Percentiles rank a stretch among this genome's conserved stretches.
phyloP scores from a whole-genome alignment of 2,113 vertebrate species.

The Dicentrarchus labrax region DNA sequence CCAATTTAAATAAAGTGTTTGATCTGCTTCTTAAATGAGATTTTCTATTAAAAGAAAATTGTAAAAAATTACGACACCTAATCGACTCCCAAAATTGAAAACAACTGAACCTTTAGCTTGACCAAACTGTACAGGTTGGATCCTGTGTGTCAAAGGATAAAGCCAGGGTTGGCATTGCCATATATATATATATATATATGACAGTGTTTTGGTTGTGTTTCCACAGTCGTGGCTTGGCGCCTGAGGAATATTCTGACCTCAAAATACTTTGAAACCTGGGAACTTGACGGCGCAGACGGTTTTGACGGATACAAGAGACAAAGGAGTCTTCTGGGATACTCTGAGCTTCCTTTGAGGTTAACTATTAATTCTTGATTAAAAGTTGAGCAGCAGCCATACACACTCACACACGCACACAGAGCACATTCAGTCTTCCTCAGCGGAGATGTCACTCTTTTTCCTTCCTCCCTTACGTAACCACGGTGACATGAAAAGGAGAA shows the following conservation, averaged over 20 bases:
- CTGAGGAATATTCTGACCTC: background rate
- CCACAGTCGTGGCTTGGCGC: background rate
- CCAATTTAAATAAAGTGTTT: background rate
- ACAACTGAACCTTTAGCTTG: background rate
- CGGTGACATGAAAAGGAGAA: slow-evolving; percentile 61
- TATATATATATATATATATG: too few species aligned
- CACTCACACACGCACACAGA: background rate
- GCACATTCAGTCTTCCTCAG: slow-evolving; percentile 27
- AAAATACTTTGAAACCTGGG: background rate
- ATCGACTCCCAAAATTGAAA: background rate
- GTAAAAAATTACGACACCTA: background rate
- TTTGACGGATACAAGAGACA: slow-evolving; percentile 6
- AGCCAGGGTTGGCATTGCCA: background rate
- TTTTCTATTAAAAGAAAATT: background rate
- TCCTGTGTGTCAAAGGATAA: background rate
- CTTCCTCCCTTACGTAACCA: slow-evolving; percentile 67
- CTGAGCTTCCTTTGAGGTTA: slow-evolving; percentile 46
- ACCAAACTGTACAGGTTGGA: background rate
- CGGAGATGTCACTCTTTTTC: slow-evolving; percentile 52
- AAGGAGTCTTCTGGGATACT: background rate
- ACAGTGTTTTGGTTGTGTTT: background rate
- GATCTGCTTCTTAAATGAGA: background rate
- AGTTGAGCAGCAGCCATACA: slow-evolving; percentile 39
- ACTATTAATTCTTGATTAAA: slow-evolving; percentile 73
- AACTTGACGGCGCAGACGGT: slow-evolving; percentile 6